Conservation (phyloP, 2,797 vertebrate genomes). For the Buphagus erythrorhynchus region DNA sequence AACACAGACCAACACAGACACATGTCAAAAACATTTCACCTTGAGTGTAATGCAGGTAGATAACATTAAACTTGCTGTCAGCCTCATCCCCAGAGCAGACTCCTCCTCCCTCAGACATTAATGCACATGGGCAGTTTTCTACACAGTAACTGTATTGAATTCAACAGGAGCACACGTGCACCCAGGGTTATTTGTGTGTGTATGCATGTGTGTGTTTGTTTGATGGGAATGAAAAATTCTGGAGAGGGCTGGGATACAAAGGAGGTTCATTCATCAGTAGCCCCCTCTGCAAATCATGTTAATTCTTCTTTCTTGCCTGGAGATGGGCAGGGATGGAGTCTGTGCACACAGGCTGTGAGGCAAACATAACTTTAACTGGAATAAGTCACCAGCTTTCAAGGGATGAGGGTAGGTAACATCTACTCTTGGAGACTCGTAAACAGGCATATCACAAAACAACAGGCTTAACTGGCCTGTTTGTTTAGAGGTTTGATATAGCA, state of each 20-base stretch:
- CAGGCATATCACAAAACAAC: background rate
- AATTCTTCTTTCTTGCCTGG: background rate
- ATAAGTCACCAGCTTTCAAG: background rate
- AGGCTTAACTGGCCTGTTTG: background rate
- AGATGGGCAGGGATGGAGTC: background rate
- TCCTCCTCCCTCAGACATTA: background rate
- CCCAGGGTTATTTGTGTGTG: background rate
- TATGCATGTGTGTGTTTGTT: background rate
- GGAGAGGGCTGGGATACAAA: background rate
- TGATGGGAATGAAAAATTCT: background rate
- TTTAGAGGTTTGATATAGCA: background rate
- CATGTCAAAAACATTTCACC: background rate
- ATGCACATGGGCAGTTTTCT: background rate
- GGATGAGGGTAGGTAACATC: background rate
- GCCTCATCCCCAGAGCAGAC: background rate
- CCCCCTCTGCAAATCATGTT: background rate
- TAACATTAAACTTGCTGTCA: background rate
- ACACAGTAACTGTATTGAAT: background rate
- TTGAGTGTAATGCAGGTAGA: background rate
- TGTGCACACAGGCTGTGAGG: background rate
- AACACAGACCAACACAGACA: background rate
- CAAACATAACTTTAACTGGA: background rate
- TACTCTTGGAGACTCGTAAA: background rate
- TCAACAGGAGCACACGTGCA: background rate
- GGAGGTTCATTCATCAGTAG: background rate